Evolutionary conservation across 2,113 vertebrate genomes (phyloP).

Genomic region (Dascyllus trimaculatus): DNA sequence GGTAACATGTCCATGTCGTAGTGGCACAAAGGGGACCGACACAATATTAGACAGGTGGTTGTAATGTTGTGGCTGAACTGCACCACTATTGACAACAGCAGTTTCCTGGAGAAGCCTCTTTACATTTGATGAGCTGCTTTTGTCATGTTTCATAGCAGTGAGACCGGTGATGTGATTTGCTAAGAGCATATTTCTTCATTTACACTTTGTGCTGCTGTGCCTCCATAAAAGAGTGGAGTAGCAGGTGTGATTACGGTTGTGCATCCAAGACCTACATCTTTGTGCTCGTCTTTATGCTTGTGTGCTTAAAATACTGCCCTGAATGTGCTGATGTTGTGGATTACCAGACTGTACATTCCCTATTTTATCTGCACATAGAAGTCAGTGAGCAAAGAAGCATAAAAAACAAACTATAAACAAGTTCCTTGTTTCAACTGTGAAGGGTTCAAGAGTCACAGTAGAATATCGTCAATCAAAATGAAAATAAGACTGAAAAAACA

Average conservation of each 20-base stretch:
- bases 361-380: not conserved
- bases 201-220: not conserved
- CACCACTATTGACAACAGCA: no score
- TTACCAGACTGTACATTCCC: not conserved
- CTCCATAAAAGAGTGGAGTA: not conserved
- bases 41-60: no score
- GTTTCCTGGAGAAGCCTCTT: slow-evolving; percentile 1
- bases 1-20: no score
- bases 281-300: not conserved
- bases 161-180: not conserved
- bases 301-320: not conserved
- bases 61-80: no score
- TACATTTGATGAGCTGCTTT: slow-evolving; percentile 1
- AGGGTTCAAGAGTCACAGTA: no score
- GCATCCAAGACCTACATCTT: not conserved
- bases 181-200: not conserved
- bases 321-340: not conserved
- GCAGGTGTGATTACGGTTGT: not conserved
- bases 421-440: no score
- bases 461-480: no score
- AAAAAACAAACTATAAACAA: not conserved
- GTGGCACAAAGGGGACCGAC: no score
- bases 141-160: not conserved
- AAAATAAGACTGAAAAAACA: no score
- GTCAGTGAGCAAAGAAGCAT: not conserved